phyloP scores from a whole-genome alignment of 2,113 vertebrate genomes.

The Neopipo cinnamomea region DNA sequence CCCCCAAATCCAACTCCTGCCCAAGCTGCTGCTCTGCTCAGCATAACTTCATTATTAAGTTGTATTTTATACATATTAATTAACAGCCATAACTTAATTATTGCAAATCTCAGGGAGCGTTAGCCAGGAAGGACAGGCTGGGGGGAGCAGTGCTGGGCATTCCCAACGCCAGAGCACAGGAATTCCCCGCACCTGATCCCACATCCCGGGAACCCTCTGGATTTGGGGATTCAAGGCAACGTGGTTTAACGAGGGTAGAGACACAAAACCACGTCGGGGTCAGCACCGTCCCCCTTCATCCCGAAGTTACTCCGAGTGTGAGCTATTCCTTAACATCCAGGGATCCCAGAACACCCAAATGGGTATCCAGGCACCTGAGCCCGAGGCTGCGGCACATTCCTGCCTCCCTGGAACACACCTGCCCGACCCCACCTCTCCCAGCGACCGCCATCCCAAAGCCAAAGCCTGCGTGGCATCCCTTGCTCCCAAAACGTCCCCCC shows the following conservation, averaged over 20 bases:
- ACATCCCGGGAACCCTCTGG: background rate
- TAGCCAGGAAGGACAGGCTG: background rate
- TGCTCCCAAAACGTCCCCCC: background rate
- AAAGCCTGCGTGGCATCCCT: background rate
- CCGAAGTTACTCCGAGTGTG: fast-evolving
- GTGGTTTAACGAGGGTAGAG: fast-evolving
- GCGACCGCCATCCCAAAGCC: fast-evolving
- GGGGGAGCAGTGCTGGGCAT: fast-evolving
- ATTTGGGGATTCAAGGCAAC: fast-evolving
- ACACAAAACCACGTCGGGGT: fast-evolving
- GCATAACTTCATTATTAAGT: background rate
- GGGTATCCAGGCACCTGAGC: background rate
- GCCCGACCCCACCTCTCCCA: background rate
- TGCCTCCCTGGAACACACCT: fast-evolving
- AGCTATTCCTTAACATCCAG: background rate
- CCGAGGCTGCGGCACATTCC: too few relatives aligned
- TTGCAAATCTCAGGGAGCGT: background rate
- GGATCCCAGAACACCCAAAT: background rate
- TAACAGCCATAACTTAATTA: background rate
- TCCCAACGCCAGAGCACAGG: background rate
- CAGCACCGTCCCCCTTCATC: fast-evolving
- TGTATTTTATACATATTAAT: background rate
- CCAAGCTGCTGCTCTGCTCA: background rate
- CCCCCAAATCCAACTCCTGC: background rate
- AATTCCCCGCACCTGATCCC: background rate